phyloP scores from a whole-genome alignment of 1,140 invertebrate species.

The Brachionus paranguensis region DNA sequence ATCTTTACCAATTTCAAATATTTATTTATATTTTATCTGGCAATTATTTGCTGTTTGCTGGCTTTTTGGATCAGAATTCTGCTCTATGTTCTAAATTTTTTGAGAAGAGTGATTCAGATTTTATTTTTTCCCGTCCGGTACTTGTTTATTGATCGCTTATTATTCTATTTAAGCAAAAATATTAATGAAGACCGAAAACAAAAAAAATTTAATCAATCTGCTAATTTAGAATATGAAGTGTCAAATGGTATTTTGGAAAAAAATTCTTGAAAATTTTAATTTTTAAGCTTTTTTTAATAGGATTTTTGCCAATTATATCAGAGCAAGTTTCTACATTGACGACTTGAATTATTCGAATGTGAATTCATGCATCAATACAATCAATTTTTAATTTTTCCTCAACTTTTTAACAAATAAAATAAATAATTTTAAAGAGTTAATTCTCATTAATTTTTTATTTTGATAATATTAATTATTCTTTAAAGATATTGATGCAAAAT shows the following conservation, averaged over 20 bases:
- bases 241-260: not conserved
- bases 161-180: not conserved
- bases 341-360: not conserved
- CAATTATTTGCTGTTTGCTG: not conserved
- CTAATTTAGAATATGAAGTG: not conserved
- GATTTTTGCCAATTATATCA: not conserved
- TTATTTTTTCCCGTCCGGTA: not conserved
- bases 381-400: no score
- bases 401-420: no score
- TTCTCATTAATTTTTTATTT: no score
- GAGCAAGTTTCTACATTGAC: not conserved
- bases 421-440: no score
- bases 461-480: no score
- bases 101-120: not conserved
- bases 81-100: not conserved
- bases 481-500: no score
- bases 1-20: constrained; percentile 19
- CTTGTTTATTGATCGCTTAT: not conserved
- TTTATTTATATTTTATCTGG: constrained; percentile 4
- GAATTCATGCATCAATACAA: not conserved
- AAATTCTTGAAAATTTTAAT: not conserved
- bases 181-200: not conserved
- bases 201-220: not conserved
- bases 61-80: not conserved
- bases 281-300: not conserved